Evolutionary conservation across 2,797 vertebrate species (phyloP).

Genomic region (Pseudopleuronectes americanus): DNA sequence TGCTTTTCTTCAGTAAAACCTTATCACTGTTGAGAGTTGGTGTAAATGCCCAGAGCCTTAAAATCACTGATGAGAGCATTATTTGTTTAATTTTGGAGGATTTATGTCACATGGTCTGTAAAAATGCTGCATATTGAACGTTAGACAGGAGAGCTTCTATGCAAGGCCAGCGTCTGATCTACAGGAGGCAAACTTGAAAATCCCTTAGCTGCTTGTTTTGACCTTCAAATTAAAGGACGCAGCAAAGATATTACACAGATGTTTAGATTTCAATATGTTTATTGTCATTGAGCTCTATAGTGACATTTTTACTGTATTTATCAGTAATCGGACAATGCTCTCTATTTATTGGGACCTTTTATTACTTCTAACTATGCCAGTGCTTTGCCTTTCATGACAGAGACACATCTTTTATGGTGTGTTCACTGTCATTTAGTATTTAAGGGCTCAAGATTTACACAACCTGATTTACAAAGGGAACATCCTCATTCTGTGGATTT

Average conservation of each 20-base stretch:
- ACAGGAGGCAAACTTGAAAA: slow-evolving; percentile 22
- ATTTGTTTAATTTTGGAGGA: background rate
- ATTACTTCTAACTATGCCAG: background rate
- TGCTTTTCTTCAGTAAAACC: background rate
- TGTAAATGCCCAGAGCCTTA: background rate
- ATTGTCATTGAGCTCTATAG: background rate
- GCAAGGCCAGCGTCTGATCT: slow-evolving; percentile 11
- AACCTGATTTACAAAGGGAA: slow-evolving; percentile 8
- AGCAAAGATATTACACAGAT: slow-evolving; percentile 2
- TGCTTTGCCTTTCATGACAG: background rate
- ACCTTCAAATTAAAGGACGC: slow-evolving; percentile 3
- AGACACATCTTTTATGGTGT: background rate
- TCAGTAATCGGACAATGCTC: background rate
- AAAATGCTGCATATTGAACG: slow-evolving; percentile 1
- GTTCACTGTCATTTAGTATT: background rate
- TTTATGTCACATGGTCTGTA: slow-evolving; percentile 8
- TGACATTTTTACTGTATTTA: background rate
- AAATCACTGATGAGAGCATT: background rate
- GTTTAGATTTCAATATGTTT: background rate
- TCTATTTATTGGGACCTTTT: slow-evolving; percentile 1
- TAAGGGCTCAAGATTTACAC: slow-evolving; percentile 4
- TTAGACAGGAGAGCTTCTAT: slow-evolving; percentile 9
- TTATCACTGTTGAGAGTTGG: background rate
- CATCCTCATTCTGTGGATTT: background rate
- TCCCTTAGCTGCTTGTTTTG: background rate